Percentiles rank a stretch among this genome's conserved stretches.
Evolutionary conservation across 1,140 invertebrate species (phyloP).

Genomic region (Drosophila fuyamai): DNA sequence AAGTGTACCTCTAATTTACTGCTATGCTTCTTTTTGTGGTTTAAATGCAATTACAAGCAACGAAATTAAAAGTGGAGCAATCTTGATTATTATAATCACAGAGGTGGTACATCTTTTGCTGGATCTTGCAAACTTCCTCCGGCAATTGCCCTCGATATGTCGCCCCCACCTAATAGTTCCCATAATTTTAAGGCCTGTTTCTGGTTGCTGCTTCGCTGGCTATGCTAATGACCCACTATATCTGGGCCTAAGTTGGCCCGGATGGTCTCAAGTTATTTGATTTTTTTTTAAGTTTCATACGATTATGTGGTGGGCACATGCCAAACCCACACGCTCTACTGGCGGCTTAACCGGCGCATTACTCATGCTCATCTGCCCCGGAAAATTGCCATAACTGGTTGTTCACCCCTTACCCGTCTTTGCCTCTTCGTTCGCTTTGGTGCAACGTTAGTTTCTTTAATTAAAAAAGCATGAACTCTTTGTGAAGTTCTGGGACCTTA

Average conservation of each 20-base stretch:
- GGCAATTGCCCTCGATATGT: conserved; percentile 23
- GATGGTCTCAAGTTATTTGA: conserved; percentile 34
- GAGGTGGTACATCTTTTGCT: conserved; percentile 7
- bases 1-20: not conserved
- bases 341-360: conserved; percentile 50
- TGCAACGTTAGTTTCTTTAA: conserved; percentile 64
- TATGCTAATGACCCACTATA: conserved; percentile 59
- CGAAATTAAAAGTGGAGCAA: conserved; percentile 33
- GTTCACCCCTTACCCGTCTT: not conserved
- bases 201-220: conserved; percentile 54
- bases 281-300: conserved; percentile 8
- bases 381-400: conserved; percentile 64
- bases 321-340: conserved; percentile 56
- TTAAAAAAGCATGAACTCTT: conserved; percentile 68
- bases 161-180: conserved; percentile 13
- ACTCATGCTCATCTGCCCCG: conserved; percentile 57
- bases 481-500: conserved; percentile 47
- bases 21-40: not conserved
- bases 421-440: conserved; percentile 14
- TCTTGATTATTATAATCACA: conserved; percentile 23
- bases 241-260: conserved; percentile 13
- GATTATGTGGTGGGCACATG: conserved; percentile 48
- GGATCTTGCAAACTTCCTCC: conserved; percentile 44
- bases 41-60: conserved; percentile 15
- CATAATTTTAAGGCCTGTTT: conserved; percentile 33